phyloP scores from a whole-genome alignment of 2,888 invertebrate genomes.

The Diachrysia chrysitis region DNA sequence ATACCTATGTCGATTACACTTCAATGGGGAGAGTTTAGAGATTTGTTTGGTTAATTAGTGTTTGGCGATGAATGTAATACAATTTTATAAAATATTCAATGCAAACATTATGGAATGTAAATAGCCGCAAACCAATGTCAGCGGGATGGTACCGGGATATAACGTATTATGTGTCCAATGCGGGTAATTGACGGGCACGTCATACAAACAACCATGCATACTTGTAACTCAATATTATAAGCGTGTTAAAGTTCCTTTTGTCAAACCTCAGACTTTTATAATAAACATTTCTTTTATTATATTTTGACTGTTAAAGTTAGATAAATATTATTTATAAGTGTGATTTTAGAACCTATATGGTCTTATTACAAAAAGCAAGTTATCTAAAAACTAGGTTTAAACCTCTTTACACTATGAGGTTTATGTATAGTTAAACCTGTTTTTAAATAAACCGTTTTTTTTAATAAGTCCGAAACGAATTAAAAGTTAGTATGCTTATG shows the following conservation, averaged over 20 bases:
- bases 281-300: neutral
- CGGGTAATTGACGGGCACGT: neutral
- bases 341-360: too few relatives aligned
- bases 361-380: too few relatives aligned
- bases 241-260: neutral
- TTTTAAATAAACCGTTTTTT: too few relatives aligned
- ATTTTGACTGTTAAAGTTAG: too few relatives aligned
- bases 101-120: neutral
- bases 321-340: too few relatives aligned
- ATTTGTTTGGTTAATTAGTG: neutral
- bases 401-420: too few relatives aligned
- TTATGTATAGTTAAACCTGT: too few relatives aligned
- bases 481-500: too few relatives aligned
- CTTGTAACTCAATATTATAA: neutral
- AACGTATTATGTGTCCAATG: neutral
- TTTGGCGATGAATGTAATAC: neutral
- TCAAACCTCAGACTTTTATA: neutral
- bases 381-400: too few relatives aligned
- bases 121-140: neutral
- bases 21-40: conserved; percentile 1
- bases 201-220: neutral
- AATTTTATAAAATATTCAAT: neutral
- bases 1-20: conserved; percentile 14
- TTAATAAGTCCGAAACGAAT: too few relatives aligned
- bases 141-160: neutral